Base-by-base conservation (phyloP, 1,140 invertebrate species). In the Rhopalosiphum maidis region DNA sequence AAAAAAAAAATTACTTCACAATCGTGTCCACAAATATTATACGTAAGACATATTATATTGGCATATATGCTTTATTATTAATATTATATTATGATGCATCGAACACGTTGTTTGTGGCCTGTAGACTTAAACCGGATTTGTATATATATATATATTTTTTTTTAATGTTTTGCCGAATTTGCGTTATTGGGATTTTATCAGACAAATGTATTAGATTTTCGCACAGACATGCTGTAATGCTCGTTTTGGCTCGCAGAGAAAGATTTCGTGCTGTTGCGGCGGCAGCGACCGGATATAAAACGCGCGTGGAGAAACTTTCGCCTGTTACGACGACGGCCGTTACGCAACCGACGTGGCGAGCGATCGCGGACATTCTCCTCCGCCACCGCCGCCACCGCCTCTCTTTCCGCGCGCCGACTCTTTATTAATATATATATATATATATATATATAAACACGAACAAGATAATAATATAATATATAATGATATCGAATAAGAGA, bases 231-330 rank as follows among this genome's bases (percentile, higher is more conserved):
- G 30, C 11, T 68, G 60, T 11, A n/a, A 15, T n/a, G 60, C 0
- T 77, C 37, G 22, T 41, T 37, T 18, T 41, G 83, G 21, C n/a
- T n/a, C 48, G 87, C 22, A 89, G 46, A 30, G 88, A 37, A 55
- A 54, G 22, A 54, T 55, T 89, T 89, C 23, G 23, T 37, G 48
- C 21, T 30, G 51, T 35, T 48, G 88, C 51, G 35, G 88, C 41
- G 48, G 43, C 48, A 48, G 35, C 54, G 88, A 90, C 89, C 89
- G 89, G 89, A 90, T 90, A 90, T 90, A 90, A 85, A 90, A 60
- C 89, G 54, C n/a, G 46, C 48, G 88, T 35, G 51, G 88, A 68
- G 89, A 90, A 90, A 90, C 89, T 90, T 90, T 90, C 89, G 89
- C 89, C 89, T 46, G 89, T 90, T 90, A 90, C 89, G 89, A 60